Percentiles rank a stretch among this genome's conserved stretches.
These are phyloP conservation scores for Bombyx mori DNA, from an alignment of 1,140 invertebrate species.

Conservation along the genomic window DNA sequence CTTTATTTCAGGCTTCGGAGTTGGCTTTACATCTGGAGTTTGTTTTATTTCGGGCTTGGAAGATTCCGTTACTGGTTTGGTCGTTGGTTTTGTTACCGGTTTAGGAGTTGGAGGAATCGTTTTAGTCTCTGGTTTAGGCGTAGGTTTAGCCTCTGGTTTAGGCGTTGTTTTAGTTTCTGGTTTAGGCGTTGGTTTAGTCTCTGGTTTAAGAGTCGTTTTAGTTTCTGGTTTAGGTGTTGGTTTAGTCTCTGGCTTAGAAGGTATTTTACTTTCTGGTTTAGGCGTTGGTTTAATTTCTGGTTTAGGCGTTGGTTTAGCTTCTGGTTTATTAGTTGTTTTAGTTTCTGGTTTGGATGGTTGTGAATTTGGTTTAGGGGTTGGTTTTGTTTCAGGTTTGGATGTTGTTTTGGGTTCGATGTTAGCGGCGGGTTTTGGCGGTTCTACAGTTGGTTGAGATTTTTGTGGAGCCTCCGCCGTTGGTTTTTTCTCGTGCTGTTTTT, in stretches of 20 bases:
- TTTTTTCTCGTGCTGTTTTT: not conserved
- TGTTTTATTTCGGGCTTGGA: slow-evolving; percentile 12
- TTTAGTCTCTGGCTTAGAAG: slow-evolving; percentile 13
- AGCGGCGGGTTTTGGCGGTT: too few relatives aligned
- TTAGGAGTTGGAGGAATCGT: slow-evolving; percentile 8
- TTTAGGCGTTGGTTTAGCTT: slow-evolving; percentile 9
- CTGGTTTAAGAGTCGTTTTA: slow-evolving; percentile 18
- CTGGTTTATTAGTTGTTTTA: slow-evolving; percentile 11
- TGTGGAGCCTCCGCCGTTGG: too few relatives aligned
- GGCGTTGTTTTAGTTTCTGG: slow-evolving; percentile 17
- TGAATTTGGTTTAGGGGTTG: slow-evolving; percentile 9
- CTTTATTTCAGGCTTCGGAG: slow-evolving; percentile 6
- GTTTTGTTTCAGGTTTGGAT: slow-evolving; percentile 15
- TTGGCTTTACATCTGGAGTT: slow-evolving; percentile 9
- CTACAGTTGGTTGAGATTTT: too few relatives aligned
- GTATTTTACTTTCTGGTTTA: slow-evolving; percentile 6
- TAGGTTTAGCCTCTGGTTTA: slow-evolving; percentile 8
- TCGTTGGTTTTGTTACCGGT: slow-evolving; percentile 6
- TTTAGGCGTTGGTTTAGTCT: slow-evolving; percentile 14
- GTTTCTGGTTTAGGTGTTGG: slow-evolving; percentile 17
- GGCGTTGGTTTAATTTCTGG: slow-evolving; percentile 8
- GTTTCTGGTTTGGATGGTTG: slow-evolving; percentile 3
- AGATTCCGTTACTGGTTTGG: not conserved
- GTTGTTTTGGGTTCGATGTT: slow-evolving; percentile 4
- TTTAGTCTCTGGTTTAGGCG: slow-evolving; percentile 9